Base-by-base conservation (phyloP, 2,113 vertebrate genomes). In the Rhynchomys soricoides region DNA sequence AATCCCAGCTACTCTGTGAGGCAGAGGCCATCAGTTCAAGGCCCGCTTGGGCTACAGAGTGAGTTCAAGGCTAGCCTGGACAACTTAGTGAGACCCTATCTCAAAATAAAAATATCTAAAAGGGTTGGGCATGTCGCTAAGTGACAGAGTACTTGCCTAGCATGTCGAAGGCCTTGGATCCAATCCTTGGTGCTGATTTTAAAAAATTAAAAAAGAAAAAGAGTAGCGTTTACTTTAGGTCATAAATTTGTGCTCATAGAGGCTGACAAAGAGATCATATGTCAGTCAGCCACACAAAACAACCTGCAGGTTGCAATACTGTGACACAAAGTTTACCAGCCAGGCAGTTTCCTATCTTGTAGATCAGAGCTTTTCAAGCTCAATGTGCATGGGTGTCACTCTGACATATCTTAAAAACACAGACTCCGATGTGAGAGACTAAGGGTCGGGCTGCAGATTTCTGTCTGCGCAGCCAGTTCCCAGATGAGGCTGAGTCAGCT, bases 171-270 rank as follows among this genome's bases (percentile, higher is more conserved):
- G 29, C 43, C 59, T 16, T 64, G 57, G 26, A 12, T 87, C 29
- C 31, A 68, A 68, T 10, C 43, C 7, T 13, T n/a, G 48, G 13
- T 73, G 45, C 62, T 68, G 31, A 22, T 94, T 68, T n/a, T 11
- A 75, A 79, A 21, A 77, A 48, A 57, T 66, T 68, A 89, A 81
- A 70, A 52, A 55, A 40, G n/a, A 55, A 43, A 82, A 94, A 86
- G 43, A 89, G 19, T 4, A 66, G 62, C 97, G 59, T 96, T 95
- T 94, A 70, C 94, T 93, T 94, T 92, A 11, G 50, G n/a, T 91
- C 74, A 86, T 75, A 89, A 86, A 91, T 87, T 92, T 31, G 10
- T 79, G 79, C 78, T 71, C 89, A 74, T 11, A 93, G 70, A 95
- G 31, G 50, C 37, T 90, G 70, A 92, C 57, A 94, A 83, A 96